These are phyloP conservation scores for Aphaenogaster floridana DNA, from an alignment of 1,140 invertebrate genomes.

Conservation along the genomic window DNA sequence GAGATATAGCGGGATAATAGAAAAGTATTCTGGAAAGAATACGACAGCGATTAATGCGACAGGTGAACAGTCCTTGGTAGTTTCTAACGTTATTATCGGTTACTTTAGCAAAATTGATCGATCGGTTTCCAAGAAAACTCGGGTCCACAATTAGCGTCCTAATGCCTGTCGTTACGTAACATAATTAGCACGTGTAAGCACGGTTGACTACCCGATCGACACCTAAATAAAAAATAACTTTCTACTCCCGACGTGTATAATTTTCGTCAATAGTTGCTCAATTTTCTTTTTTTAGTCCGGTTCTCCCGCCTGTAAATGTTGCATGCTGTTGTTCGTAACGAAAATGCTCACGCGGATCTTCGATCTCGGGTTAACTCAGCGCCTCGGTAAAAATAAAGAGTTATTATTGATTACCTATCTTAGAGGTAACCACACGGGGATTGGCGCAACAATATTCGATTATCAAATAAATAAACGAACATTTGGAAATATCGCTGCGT, in stretches of 20 bases:
- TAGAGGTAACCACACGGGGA: background rate
- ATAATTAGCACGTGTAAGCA: conserved; percentile 77
- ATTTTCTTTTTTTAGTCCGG: background rate
- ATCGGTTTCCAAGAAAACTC: conserved; percentile 37
- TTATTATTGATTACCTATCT: conserved; percentile 14
- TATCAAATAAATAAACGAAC: conserved; percentile 14
- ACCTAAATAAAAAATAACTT: conserved; percentile 50
- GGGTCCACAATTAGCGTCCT: conserved; percentile 40
- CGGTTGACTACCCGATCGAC: conserved; percentile 25
- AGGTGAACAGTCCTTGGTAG: background rate
- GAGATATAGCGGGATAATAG: background rate
- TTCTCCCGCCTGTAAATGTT: conserved; percentile 13
- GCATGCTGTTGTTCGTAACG: background rate
- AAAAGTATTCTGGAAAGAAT: conserved; percentile 6
- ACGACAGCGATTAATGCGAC: conserved; percentile 51
- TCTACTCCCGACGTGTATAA: conserved; percentile 44
- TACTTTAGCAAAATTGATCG: conserved; percentile 19
- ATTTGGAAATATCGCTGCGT: background rate
- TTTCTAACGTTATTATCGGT: conserved; percentile 33
- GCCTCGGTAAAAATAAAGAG: conserved; percentile 34
- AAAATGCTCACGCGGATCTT: background rate
- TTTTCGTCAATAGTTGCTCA: conserved; percentile 13
- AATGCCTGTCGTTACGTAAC: conserved; percentile 72
- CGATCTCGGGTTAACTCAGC: background rate
- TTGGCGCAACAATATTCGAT: conserved; percentile 9